Evolutionary conservation across 2,888 invertebrate genomes (phyloP), one percentile per base, ranked within the genome.

Genomic region (Atherix ibis): DNA sequence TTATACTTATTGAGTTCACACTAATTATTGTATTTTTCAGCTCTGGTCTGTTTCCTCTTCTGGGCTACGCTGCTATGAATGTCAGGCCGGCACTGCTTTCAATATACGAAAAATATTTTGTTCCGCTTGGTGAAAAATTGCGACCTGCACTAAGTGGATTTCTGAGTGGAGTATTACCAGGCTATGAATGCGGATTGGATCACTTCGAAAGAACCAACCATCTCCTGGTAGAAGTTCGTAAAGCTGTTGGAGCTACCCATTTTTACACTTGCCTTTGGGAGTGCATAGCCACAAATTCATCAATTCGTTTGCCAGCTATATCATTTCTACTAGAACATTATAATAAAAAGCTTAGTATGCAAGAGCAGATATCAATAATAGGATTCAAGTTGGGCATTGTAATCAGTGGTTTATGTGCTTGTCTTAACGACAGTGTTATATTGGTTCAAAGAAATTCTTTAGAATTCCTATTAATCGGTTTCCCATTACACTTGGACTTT

Each of bases 221-320:
- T 2, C 40, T 59, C 36, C 44, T 60, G 2, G 54, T 52, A 27
- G 50, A 57, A 42, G 54, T 87, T 6, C 79, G 80, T 50, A 71
- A 73, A 32, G 77, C 79, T 24, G 83, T 85, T 9, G 82, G 78
- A 33, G 68, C 74, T 1, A 68, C 70, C 36, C 78, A 77, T 54
- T 91, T 89, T 62, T 89, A 84, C 60, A 78, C 81, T 2, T 82
- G 83, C 52, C 65, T 91, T 27, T 91, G 91, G 91, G 80, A 84
- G 51, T 81, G 84, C 50, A 71, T 89, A 32, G 71, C 79, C 24
- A 76, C 79, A 29, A 83, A 83, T 58, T 76, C 83, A 17, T 71
- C 75, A 4, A 77, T 87, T 19, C 70, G 89, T 33, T 64, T 85
- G 43, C 81, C 85, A 4, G 89, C 85, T 10, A 75, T 87, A 45